These are phyloP conservation scores for Ochlodes sylvanus DNA, from an alignment of 2,888 invertebrate genomes.

Conservation along the genomic window DNA sequence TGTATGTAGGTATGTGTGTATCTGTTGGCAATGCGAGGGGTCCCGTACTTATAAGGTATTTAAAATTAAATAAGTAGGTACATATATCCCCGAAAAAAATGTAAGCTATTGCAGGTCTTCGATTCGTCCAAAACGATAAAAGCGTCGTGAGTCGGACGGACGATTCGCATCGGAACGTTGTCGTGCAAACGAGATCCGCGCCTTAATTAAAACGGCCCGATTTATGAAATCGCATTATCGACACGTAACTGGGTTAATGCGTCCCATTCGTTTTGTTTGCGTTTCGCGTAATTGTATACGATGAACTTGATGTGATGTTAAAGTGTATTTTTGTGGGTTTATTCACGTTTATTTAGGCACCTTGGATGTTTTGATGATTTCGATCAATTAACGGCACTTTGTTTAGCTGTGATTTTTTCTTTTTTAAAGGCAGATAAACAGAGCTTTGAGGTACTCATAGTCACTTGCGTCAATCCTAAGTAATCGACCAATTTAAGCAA, in stretches of 20 bases:
- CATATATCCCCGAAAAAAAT: not conserved
- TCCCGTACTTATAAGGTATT: too few relatives aligned
- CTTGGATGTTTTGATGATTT: not conserved
- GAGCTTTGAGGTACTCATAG: too few relatives aligned
- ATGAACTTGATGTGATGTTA: slow-evolving; percentile 25
- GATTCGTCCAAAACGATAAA: slow-evolving; percentile 70
- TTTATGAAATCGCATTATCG: slow-evolving; percentile 56
- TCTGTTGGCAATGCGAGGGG: too few relatives aligned
- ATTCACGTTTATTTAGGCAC: not conserved
- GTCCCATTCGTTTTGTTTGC: slow-evolving; percentile 51
- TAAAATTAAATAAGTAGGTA: not conserved
- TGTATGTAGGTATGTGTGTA: too few relatives aligned
- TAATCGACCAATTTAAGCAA: too few relatives aligned
- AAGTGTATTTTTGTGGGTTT: slow-evolving; percentile 17
- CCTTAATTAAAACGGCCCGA: slow-evolving; percentile 66
- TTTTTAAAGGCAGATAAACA: too few relatives aligned
- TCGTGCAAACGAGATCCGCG: slow-evolving; percentile 58
- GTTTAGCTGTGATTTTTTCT: too few relatives aligned
- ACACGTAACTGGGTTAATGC: slow-evolving; percentile 60
- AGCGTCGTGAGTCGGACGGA: slow-evolving; percentile 64
- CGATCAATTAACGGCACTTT: not conserved
- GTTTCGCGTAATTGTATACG: slow-evolving; percentile 24
- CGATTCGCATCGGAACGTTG: slow-evolving; percentile 46
- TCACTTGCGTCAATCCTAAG: too few relatives aligned
- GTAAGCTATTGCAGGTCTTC: slow-evolving; percentile 39